phyloP scores from a whole-genome alignment of 2,797 vertebrate species.

The Clangula hyemalis region DNA sequence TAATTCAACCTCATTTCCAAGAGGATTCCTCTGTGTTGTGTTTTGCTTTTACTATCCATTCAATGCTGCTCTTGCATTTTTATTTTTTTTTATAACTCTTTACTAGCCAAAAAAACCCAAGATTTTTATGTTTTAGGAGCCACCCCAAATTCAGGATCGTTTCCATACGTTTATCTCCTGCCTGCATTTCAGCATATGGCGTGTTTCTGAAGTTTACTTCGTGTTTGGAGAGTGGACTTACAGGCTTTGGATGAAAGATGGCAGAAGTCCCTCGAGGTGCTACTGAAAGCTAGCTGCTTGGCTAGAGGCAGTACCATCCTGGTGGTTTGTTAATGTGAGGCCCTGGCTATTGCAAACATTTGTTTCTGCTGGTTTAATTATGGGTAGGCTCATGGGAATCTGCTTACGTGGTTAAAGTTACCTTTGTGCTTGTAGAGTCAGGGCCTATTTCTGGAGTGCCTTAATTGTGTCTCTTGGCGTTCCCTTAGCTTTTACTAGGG shows the following conservation, averaged over 20 bases:
- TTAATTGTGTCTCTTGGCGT: not conserved
- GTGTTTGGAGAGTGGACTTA: not conserved
- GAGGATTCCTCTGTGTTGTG: not conserved
- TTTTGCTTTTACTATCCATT: not conserved
- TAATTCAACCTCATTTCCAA: not conserved
- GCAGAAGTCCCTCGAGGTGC: not conserved
- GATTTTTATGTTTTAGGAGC: not conserved
- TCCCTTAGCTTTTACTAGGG: not conserved
- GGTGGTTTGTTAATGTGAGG: not conserved
- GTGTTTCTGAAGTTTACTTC: not conserved
- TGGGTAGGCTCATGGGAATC: not conserved
- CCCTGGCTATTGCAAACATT: not conserved
- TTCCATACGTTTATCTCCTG: not conserved
- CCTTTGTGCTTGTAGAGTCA: not conserved
- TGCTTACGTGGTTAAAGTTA: conserved; percentile 9
- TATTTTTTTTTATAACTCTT: not conserved
- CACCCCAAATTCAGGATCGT: not conserved
- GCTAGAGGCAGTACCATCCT: not conserved
- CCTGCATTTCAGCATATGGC: accelerated
- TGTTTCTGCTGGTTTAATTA: not conserved
- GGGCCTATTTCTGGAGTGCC: not conserved
- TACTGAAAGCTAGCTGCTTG: not conserved
- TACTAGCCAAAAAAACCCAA: not conserved
- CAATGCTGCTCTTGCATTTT: not conserved
- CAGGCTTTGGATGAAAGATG: not conserved